Conservation (phyloP, 2,888 invertebrate species). For the Erebia palarica region DNA sequence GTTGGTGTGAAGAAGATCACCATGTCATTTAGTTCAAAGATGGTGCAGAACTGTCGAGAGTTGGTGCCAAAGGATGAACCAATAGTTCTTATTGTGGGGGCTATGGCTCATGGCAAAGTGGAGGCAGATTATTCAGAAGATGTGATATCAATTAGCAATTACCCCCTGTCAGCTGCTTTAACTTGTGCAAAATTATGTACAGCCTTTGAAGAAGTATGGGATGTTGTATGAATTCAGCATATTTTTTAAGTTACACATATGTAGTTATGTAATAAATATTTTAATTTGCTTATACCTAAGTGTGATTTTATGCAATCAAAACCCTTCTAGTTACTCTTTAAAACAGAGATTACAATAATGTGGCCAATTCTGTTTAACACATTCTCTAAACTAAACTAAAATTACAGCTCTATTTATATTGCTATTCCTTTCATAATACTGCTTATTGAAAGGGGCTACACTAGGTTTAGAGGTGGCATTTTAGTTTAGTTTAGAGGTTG, state of each 20-base stretch:
- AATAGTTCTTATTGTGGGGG: conserved; percentile 95
- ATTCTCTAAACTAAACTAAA: too few relatives aligned
- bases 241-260: neutral
- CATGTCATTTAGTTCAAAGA: conserved; percentile 93
- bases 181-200: conserved; percentile 97
- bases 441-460: too few relatives aligned
- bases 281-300: neutral
- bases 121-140: conserved; percentile 95
- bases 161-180: conserved; percentile 97
- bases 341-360: too few relatives aligned
- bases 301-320: too few relatives aligned
- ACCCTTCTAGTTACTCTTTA: too few relatives aligned
- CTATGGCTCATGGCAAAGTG: conserved; percentile 98
- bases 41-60: conserved; percentile 86
- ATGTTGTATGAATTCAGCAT: conserved; percentile 76
- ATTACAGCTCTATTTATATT: too few relatives aligned
- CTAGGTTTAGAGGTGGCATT: too few relatives aligned
- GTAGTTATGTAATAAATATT: too few relatives aligned
- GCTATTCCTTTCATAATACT: too few relatives aligned
- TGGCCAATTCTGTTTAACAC: too few relatives aligned
- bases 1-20: conserved; percentile 95
- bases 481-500: too few relatives aligned
- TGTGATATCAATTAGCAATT: conserved; percentile 95
- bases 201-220: conserved; percentile 98
- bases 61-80: conserved; percentile 92